Conservation (phyloP, 2,113 vertebrate species). For the Solea solea region DNA sequence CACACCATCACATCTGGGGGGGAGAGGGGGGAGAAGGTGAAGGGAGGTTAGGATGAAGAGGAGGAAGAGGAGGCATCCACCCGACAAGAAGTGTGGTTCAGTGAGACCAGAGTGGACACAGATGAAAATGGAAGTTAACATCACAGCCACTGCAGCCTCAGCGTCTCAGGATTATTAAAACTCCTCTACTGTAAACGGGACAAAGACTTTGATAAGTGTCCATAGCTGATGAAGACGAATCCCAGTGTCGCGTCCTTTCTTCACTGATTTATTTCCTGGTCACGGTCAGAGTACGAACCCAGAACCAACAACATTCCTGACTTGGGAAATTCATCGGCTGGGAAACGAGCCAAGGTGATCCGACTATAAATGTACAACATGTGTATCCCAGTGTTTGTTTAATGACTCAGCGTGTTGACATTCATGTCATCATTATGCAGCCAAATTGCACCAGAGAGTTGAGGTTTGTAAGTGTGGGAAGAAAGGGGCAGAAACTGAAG, state of each 20-base stretch:
- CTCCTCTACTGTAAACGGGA: not conserved
- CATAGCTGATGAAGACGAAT: slow-evolving; percentile 1
- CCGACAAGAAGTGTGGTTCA: too few relatives aligned
- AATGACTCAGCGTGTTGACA: slow-evolving; percentile 41
- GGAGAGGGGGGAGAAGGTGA: not conserved
- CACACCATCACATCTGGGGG: slow-evolving; percentile 92
- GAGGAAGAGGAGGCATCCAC: too few relatives aligned
- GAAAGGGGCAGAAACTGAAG: not conserved
- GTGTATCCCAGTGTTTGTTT: slow-evolving; percentile 30
- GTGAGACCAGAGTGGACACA: too few relatives aligned
- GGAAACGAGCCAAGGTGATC: slow-evolving; percentile 22
- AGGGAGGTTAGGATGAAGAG: too few relatives aligned
- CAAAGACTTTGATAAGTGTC: not conserved
- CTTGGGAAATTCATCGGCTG: slow-evolving; percentile 2
- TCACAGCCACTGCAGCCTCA: too few relatives aligned
- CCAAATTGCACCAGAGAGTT: slow-evolving; percentile 23
- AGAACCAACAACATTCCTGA: slow-evolving; percentile 1
- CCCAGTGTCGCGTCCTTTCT: not conserved
- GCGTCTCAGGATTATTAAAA: too few relatives aligned
- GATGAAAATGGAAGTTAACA: too few relatives aligned
- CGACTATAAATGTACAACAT: slow-evolving; percentile 34
- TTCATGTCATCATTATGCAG: slow-evolving; percentile 39
- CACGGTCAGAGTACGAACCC: not conserved
- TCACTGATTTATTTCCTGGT: slow-evolving; percentile 9
- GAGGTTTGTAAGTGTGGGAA: slow-evolving; percentile 21